These are phyloP conservation scores for Ataeniobius toweri DNA, from an alignment of 2,797 vertebrate species.

Conservation along the genomic window DNA sequence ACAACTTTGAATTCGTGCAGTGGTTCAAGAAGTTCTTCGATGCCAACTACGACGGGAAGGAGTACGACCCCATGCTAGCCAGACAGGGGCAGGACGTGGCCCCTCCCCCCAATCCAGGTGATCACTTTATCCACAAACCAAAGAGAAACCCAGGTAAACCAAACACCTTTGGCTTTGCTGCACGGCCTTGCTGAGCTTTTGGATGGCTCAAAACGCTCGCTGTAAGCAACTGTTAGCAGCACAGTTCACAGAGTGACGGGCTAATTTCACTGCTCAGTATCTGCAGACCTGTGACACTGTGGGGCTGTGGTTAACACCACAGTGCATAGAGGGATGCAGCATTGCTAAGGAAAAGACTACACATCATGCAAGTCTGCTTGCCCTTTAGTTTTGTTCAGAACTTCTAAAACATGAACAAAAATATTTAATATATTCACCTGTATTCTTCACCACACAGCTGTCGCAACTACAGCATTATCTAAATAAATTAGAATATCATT, in stretches of 20 bases:
- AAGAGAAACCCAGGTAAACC: constrained; percentile 96
- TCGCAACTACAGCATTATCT: not conserved
- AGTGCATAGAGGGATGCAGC: constrained; percentile 33
- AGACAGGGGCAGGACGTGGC: constrained; percentile 94
- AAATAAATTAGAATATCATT: not conserved
- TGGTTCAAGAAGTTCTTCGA: constrained; percentile 99
- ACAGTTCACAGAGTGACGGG: constrained; percentile 63
- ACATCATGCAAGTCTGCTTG: constrained; percentile 13
- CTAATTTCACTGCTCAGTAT: constrained; percentile 50
- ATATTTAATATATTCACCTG: constrained; percentile 15
- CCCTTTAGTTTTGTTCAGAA: not conserved
- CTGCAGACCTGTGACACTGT: constrained; percentile 40
- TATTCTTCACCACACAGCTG: constrained; percentile 34
- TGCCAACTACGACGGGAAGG: constrained; percentile 98
- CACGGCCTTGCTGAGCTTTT: constrained; percentile 81
- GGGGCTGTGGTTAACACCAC: constrained; percentile 31
- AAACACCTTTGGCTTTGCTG: constrained; percentile 67
- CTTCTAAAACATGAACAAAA: constrained; percentile 15
- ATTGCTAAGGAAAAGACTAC: constrained; percentile 13
- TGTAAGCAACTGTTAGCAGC: constrained; percentile 74
- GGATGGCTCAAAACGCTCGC: constrained; percentile 71
- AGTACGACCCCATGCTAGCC: constrained; percentile 92
- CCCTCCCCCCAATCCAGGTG: constrained; percentile 95
- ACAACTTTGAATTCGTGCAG: constrained; percentile 99
- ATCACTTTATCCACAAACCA: constrained; percentile 97